Evolutionary conservation across 1,140 invertebrate species (phyloP).

Genomic region (Bombus pascuorum): DNA sequence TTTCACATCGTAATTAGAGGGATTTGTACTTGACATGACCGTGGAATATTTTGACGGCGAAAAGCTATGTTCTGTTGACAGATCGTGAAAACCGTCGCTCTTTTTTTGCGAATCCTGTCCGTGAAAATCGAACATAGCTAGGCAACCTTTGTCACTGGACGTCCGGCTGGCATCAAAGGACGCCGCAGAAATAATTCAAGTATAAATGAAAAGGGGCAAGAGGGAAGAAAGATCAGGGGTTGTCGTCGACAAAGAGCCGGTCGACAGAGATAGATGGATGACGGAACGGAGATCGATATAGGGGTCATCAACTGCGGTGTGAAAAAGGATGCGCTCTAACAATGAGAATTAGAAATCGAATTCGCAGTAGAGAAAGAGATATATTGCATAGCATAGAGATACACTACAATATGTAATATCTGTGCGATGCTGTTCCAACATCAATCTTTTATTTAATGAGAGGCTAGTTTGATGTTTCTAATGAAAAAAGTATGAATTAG

Average conservation of each 20-base stretch:
- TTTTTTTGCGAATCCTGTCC: background rate
- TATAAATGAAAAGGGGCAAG: background rate
- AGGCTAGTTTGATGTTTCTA: background rate
- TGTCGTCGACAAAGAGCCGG: background rate
- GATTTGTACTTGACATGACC: background rate
- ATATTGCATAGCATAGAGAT: too few relatives aligned
- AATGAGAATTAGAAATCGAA: background rate
- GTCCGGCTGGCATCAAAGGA: slow-evolving; percentile 10
- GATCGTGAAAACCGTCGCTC: background rate
- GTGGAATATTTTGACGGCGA: background rate
- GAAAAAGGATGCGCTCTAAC: background rate
- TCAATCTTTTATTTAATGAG: background rate
- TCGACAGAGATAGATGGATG: background rate
- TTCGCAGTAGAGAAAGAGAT: background rate
- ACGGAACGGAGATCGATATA: background rate
- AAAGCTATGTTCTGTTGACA: background rate
- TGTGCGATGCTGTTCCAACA: background rate
- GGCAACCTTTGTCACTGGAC: background rate
- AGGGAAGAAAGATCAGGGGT: background rate
- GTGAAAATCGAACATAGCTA: background rate
- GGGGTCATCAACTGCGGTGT: too few relatives aligned
- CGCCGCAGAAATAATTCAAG: slow-evolving; percentile 19
- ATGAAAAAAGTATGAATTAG: too few relatives aligned
- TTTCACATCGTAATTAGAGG: background rate
- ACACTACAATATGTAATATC: background rate